A percentile compares a stretch with the other conserved stretches of the same genome.
Conservation (phyloP, 2,797 vertebrate genomes). For the Cichlasoma orientale region DNA sequence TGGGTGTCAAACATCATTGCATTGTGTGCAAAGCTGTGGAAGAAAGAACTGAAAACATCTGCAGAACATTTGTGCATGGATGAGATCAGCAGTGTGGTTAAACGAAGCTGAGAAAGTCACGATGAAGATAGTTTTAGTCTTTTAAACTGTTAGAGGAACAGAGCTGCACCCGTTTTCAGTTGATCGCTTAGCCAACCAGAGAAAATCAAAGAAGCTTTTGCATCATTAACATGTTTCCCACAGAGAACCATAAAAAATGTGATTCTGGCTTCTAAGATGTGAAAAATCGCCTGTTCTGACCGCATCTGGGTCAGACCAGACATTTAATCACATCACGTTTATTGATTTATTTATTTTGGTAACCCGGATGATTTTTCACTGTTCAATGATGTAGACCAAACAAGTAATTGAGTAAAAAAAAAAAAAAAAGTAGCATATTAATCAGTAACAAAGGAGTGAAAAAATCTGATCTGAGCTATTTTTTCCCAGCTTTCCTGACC, state of each 20-base stretch:
- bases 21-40: background rate
- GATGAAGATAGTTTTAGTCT: background rate
- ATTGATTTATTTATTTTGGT: too few relatives aligned
- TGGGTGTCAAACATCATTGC: background rate
- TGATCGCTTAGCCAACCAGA: background rate
- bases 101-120: background rate
- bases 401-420: background rate
- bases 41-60: background rate
- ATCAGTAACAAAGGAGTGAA: background rate
- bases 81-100: background rate
- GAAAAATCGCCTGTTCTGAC: background rate
- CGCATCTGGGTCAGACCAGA: background rate
- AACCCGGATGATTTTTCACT: too few relatives aligned
- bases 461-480: background rate
- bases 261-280: background rate
- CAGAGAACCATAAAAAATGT: background rate
- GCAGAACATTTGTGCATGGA: background rate
- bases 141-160: background rate
- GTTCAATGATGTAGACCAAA: background rate
- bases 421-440: background rate
- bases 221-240: background rate
- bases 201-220: background rate
- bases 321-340: background rate
- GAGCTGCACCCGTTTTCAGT: background rate
- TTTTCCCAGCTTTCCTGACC: background rate